phyloP scores from a whole-genome alignment of 1,140 invertebrate genomes.

The Nasonia vitripennis region DNA sequence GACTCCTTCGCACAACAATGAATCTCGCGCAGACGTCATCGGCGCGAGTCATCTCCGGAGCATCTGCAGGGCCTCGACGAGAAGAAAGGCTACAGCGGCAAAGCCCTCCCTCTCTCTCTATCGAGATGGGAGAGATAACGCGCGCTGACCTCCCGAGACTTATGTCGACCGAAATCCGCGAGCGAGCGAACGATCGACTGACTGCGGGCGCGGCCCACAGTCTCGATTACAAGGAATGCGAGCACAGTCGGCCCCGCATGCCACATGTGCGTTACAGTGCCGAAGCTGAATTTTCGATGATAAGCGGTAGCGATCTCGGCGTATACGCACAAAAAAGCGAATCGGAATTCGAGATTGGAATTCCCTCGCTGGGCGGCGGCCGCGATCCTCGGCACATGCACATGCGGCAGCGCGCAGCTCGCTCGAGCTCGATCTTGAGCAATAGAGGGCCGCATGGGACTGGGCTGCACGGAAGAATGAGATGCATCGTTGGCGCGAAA shows the following conservation, averaged over 20 bases:
- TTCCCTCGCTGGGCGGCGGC: too few species aligned
- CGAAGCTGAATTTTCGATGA: not conserved
- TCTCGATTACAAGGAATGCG: not conserved
- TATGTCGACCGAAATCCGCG: not conserved
- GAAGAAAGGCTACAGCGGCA: not conserved
- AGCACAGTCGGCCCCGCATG: not conserved
- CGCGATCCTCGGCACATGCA: too few species aligned
- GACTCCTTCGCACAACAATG: not conserved
- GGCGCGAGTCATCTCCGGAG: not conserved
- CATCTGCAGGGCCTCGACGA: not conserved
- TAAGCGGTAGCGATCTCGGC: too few species aligned
- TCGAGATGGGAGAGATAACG: not conserved
- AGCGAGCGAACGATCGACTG: not conserved
- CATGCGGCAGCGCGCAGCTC: too few species aligned
- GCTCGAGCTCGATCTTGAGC: too few species aligned
- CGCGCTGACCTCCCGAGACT: not conserved
- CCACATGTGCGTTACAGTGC: not conserved
- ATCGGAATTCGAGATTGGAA: too few species aligned
- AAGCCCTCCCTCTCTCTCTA: too few species aligned
- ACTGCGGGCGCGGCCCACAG: not conserved
- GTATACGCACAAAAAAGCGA: too few species aligned
- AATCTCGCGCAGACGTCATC: not conserved
- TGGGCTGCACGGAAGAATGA: too few species aligned
- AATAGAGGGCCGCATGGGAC: too few species aligned
- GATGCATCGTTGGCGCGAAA: too few species aligned